Base-by-base conservation (phyloP, 2,113 vertebrate genomes). In the Tauraco erythrolophus region DNA sequence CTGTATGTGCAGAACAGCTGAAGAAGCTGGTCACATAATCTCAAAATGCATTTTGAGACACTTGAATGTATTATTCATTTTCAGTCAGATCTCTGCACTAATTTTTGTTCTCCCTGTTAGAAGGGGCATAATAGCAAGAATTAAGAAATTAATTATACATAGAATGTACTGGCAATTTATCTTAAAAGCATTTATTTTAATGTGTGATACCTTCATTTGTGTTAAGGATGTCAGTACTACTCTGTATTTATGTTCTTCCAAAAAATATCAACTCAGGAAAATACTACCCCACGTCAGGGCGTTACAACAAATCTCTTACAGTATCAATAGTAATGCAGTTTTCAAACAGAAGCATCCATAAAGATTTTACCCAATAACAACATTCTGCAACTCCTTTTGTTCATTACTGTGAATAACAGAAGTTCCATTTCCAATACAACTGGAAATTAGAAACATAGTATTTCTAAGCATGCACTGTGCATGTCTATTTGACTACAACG, bases 141-240 rank as follows among this genome's bases (percentile, higher is more conserved):
- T 31, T 54, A 76, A 64, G 15, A 84, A 51, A 8, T 4, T 1
- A 6, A 28, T 50, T 19, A 79, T 19, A 69, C 2, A 28, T 7
- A n/a, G 27, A 41, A 46, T 8, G 6, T 10, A 21, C 14, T 17
- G 11, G 5, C 10, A n/a, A 76, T 83, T 68, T 1, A 74, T 43
- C 48, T 65, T 28, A 41, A 80, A 72, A 51, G 54, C 6, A 56
- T 19, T 37, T 33, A 8, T 7, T 45, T 56, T 50, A 28, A 22
- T 0, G 3, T 23, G 10, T 2, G 45, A 60, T 56, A 7, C 3
- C 8, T 88, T 64, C 60, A 56, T 14, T 45, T 1, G 0, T 8
- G 11, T 27, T 58, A 78, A 22, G 21, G 9, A 31, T 13, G 9
- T 31, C 5, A 22, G 13, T 28, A 53, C 7, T 80, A 72, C 54